phyloP scores from a whole-genome alignment of 2,888 invertebrate species.

The Alentia gelatinosa region DNA sequence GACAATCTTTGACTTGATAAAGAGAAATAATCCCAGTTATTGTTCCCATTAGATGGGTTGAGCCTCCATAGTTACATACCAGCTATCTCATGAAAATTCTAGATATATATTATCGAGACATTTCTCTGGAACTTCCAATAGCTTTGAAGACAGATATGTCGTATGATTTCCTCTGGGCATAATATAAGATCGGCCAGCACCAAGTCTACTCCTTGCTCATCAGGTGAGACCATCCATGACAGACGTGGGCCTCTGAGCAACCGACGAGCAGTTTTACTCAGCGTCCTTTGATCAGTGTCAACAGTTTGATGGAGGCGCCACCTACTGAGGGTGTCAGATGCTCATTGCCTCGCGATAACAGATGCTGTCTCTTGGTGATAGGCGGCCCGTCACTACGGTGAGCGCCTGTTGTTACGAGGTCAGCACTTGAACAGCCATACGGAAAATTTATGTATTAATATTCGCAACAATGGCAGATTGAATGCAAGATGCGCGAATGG shows the following conservation, averaged over 20 bases:
- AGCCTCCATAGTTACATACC: no score
- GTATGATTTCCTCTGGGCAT: no score
- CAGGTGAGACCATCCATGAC: conserved; percentile 22
- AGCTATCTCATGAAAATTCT: no score
- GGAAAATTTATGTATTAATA: conserved; percentile 45
- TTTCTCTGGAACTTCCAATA: no score
- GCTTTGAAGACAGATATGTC: no score
- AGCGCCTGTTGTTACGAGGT: not conserved
- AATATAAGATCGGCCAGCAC: no score
- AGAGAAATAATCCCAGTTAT: no score
- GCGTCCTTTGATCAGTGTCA: not conserved
- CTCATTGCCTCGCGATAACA: not conserved
- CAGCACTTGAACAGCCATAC: not conserved
- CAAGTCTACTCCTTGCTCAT: not conserved
- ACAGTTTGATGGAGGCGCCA: conserved; percentile 37
- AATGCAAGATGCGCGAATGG: no score
- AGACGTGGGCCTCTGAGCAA: not conserved
- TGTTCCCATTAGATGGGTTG: no score
- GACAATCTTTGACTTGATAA: no score
- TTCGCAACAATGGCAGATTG: not conserved
- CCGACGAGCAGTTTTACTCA: not conserved
- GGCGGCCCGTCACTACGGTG: not conserved
- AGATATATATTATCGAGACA: no score
- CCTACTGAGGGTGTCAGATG: conserved; percentile 12
- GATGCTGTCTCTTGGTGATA: not conserved